These are phyloP conservation scores for Gastrophysa polygoni DNA, from an alignment of 2,888 invertebrate species.

Conservation along the genomic window DNA sequence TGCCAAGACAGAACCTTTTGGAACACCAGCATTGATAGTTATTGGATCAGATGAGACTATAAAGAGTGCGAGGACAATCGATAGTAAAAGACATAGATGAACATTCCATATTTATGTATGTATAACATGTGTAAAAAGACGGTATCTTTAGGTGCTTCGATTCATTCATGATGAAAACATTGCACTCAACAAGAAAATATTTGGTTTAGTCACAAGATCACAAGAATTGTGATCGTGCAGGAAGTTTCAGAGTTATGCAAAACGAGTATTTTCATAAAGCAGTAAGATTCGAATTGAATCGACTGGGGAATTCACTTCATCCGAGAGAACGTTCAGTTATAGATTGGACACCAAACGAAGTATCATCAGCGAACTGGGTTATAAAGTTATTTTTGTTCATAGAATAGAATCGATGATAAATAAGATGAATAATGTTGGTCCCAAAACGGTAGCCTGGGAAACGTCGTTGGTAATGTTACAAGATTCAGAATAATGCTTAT, in stretches of 20 bases:
- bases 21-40: too few species aligned
- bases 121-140: too few species aligned
- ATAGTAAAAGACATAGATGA: too few species aligned
- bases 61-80: too few species aligned
- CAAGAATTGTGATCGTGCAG: too few species aligned
- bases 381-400: not conserved
- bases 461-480: not conserved
- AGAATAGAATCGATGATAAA: not conserved
- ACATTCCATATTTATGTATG: too few species aligned
- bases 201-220: too few species aligned
- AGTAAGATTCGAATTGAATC: not conserved
- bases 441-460: not conserved
- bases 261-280: not conserved
- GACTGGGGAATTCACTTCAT: not conserved
- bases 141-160: too few species aligned
- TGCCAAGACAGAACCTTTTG: too few species aligned
- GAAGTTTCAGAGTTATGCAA: not conserved
- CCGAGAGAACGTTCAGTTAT: not conserved
- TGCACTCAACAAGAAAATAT: too few species aligned
- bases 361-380: not conserved
- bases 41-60: too few species aligned
- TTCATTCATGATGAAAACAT: too few species aligned
- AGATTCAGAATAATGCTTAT: slow-evolving; percentile 3
- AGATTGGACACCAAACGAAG: not conserved
- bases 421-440: not conserved